These are phyloP conservation scores for Drosophila sucinea DNA, from an alignment of 1,140 invertebrate species.

Conservation along the genomic window DNA sequence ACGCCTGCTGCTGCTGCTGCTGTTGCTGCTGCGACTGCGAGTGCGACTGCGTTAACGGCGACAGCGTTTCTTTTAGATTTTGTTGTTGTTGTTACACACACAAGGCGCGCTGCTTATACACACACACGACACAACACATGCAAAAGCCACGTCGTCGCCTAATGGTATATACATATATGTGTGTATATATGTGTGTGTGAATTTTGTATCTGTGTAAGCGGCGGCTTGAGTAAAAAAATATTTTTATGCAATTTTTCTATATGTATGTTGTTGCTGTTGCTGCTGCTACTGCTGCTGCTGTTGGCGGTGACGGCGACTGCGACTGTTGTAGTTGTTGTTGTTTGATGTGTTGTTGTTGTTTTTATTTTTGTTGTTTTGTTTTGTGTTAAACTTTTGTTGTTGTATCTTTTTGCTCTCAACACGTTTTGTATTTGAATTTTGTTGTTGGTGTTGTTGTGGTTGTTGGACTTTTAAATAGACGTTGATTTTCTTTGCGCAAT, in stretches of 20 bases:
- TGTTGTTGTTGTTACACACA: constrained; percentile 39
- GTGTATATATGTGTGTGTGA: constrained; percentile 30
- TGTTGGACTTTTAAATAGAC: constrained; percentile 76
- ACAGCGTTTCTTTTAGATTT: constrained; percentile 35
- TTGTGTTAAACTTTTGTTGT: constrained; percentile 40
- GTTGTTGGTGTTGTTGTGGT: constrained; percentile 46
- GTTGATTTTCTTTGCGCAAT: constrained; percentile 79
- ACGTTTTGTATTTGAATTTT: constrained; percentile 79
- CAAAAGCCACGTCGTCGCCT: constrained; percentile 67
- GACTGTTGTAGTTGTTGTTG: constrained; percentile 52
- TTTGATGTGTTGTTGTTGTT: constrained; percentile 37
- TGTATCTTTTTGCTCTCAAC: constrained; percentile 57
- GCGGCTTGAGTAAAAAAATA: constrained; percentile 67
- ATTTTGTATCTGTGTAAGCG: constrained; percentile 43
- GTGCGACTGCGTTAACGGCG: constrained; percentile 34
- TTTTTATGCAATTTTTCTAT: constrained; percentile 80
- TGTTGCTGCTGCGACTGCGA: background rate
- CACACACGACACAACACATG: constrained; percentile 28
- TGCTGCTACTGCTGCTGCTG: constrained; percentile 23
- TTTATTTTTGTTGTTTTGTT: constrained; percentile 37
- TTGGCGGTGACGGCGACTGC: constrained; percentile 15
- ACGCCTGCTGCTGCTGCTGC: constrained; percentile 7
- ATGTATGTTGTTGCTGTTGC: constrained; percentile 34
- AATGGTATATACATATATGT: constrained; percentile 35
- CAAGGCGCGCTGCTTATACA: constrained; percentile 21